phyloP scores from a whole-genome alignment of 2,113 vertebrate genomes.

The Alosa alosa region DNA sequence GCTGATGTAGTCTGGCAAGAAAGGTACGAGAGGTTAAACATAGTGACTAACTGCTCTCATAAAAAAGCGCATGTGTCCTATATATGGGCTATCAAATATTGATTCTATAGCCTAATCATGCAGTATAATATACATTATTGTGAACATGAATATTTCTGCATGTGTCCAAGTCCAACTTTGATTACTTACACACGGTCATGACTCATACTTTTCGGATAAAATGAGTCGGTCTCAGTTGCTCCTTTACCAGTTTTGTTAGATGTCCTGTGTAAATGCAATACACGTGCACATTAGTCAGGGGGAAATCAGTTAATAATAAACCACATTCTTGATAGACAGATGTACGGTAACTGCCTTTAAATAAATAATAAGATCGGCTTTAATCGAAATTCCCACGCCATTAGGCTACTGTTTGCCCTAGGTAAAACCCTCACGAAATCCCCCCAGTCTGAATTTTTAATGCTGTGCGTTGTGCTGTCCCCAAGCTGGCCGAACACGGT shows the following conservation, averaged over 20 bases:
- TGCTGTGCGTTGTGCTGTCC: neutral
- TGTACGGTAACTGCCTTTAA: slow-evolving; percentile 48
- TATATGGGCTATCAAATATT: neutral
- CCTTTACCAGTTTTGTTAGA: slow-evolving; percentile 49
- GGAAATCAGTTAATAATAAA: slow-evolving; percentile 62
- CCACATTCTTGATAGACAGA: slow-evolving; percentile 62
- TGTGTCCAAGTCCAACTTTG: slow-evolving; percentile 13
- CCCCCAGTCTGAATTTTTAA: slow-evolving; percentile 29
- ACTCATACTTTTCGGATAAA: slow-evolving; percentile 50
- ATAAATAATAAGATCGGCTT: slow-evolving; percentile 53
- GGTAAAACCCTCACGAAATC: neutral
- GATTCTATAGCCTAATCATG: neutral
- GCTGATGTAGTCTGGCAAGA: neutral
- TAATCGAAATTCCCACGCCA: slow-evolving; percentile 24
- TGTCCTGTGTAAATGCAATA: slow-evolving; percentile 44
- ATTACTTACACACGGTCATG: slow-evolving; percentile 28
- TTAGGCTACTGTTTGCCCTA: neutral
- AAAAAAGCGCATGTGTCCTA: neutral
- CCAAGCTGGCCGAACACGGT: neutral
- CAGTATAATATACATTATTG: neutral
- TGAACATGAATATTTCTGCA: neutral
- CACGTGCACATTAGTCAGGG: slow-evolving; percentile 39
- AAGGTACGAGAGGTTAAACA: neutral
- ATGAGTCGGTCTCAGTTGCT: slow-evolving; percentile 4
- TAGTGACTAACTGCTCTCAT: neutral